Base-by-base conservation (phyloP, 1,140 invertebrate species). In the Caenorhabditis elegans region DNA sequence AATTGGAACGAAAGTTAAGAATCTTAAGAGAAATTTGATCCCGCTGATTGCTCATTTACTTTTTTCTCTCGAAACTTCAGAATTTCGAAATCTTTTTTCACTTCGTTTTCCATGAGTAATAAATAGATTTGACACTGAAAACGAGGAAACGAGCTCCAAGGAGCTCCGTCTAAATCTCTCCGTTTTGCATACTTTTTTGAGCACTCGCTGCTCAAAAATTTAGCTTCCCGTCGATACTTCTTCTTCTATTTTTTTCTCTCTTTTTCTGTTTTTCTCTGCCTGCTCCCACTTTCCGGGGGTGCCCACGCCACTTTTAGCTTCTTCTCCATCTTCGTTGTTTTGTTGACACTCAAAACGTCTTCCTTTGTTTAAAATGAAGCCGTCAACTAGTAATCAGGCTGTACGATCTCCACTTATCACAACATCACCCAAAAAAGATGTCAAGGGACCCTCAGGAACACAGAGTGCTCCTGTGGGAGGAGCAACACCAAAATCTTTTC, bases 71-170 rank as follows among this genome's bases (percentile, higher is more conserved):
- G 39, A 43, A 22, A 43, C n/a, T 70, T 22, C 19, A 10, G 43
- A 70, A 70, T 70, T 70, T 70, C 60, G 34, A 60, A 60, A 60
- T 60, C 28, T 34, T 34, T 31, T 34, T 3, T 34, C 34, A 17
- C 19, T 17, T 15, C n/a, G n/a, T n/a, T n/a, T 70, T 70, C 34
- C 60, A 70, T 39, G 60, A 70, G 60, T 39, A 70, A 70, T 70
- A 39, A 70, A 39, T 70, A 70, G 31, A 70, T 70, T 70, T 70
- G 60, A 70, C 55, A 65, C 55, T 65, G 55, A 65, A 65, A 70
- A 70, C 60, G 60, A 70, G 34, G 15, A 70, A 70, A 70, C 31
- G 60, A 39, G 34, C n/a, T 39, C 34, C 34, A n/a, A 34, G 34
- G 60, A 70, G 34, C 26, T 34, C 34, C n/a, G 11, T 70, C 60